Base-by-base conservation (phyloP, 2,888 invertebrate species). In the Torymus aiolomorphi region DNA sequence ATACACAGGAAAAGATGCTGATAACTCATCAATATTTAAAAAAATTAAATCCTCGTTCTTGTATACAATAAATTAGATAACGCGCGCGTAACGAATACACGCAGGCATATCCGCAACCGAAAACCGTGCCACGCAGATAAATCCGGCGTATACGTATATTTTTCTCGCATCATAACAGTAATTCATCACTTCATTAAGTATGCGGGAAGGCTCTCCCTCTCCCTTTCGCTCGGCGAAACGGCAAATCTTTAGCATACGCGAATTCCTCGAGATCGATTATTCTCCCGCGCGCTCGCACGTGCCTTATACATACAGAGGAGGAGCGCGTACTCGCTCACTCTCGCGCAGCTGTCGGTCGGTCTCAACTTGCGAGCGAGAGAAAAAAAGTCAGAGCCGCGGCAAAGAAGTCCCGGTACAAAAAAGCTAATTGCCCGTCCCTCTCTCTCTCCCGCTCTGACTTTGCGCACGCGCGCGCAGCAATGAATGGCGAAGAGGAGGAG, bases 261-360 rank as follows among this genome's bases (percentile, higher is more conserved):
- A 59, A 70, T 62, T 70, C 42, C 59, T 20, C 67, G 62, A 69
- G 67, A 57, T 76, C 76, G 76, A 76, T 76, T 76, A 76, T 76
- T 54, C 52, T 70, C 56, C 18, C 52, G 3, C 16, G 59, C 51
- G 63, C 5, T 12, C 52, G 61, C 65, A 31, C 54, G 56, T 42
- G 51, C 12, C 69, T 76, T 63, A 13, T 63, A 63, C 56, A 70
- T 63, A 63, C 49, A 61, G 56, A 56, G 63, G 63, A 57, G 70
- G 57, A 57, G 24, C 10, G 42, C 42, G 8, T 42, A 42, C 42
- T 42, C 42, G 42, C 8, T 42, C 42, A 42, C 0, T 42, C 42
- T 42, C 42, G 42, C 5, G 18, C 63, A 56, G 76, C 62, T 69
- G 69, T 69, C 56, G 54, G 11, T 61, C 24, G 31, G 42, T 1